These are phyloP conservation scores for Monochamus saltuarius DNA, from an alignment of 1,140 invertebrate species.

Conservation along the genomic window DNA sequence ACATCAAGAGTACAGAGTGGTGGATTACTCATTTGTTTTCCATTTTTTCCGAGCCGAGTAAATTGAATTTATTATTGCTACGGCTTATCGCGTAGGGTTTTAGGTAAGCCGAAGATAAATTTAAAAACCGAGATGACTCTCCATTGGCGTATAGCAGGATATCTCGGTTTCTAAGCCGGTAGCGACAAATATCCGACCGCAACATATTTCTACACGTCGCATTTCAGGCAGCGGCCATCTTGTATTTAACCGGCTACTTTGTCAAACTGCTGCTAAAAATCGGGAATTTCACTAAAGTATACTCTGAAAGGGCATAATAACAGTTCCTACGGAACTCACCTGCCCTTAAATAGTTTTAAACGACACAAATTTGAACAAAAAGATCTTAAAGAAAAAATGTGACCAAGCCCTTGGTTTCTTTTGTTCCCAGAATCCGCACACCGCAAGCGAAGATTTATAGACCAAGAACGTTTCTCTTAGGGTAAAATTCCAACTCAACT, in stretches of 20 bases:
- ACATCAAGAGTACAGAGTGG: no score
- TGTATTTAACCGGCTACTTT: slow-evolving; percentile 38
- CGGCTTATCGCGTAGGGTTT: no score
- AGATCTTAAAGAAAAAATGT: slow-evolving; percentile 1
- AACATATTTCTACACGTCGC: slow-evolving; percentile 38
- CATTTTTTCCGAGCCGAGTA: no score
- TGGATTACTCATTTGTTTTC: no score
- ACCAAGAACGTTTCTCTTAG: no score
- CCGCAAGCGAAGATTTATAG: no score
- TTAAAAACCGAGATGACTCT: no score
- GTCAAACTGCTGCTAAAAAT: slow-evolving; percentile 8
- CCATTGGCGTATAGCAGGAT: no score
- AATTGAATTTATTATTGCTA: no score
- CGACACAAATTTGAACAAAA: neutral
- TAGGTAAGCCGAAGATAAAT: no score
- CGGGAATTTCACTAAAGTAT: neutral
- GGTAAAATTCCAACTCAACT: neutral
- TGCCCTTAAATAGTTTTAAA: neutral
- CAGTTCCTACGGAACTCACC: neutral
- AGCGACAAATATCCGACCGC: slow-evolving; percentile 25
- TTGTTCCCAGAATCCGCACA: slow-evolving; percentile 19
- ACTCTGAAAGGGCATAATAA: no score
- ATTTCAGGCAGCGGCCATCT: slow-evolving; percentile 36
- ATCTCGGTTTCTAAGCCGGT: neutral
- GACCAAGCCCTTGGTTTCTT: slow-evolving; percentile 31